Evolutionary conservation across 2,888 invertebrate species (phyloP).

Genomic region (Rhimphoctona megacephalus): DNA sequence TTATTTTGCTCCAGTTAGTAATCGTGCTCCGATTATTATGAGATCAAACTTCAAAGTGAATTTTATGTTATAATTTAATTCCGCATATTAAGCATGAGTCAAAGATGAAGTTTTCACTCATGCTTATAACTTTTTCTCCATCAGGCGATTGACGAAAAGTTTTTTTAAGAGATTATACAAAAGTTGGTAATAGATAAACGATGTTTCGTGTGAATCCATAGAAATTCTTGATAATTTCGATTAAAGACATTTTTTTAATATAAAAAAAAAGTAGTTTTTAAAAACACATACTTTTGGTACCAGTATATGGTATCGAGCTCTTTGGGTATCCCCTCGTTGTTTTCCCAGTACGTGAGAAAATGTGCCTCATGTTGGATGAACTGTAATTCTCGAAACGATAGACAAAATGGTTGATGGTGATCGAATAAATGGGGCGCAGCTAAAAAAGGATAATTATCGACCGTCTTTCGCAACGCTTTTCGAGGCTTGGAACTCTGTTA

Average conservation of each 20-base stretch:
- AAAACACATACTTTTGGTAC: conserved; percentile 18
- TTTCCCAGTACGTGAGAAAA: background rate
- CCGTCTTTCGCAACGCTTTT: conserved; percentile 19
- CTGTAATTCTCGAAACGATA: conserved; percentile 1
- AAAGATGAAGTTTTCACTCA: background rate
- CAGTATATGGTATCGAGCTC: conserved; percentile 38
- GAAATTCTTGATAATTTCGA: background rate
- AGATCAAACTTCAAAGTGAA: background rate
- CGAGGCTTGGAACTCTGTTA: conserved; percentile 30
- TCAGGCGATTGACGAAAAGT: background rate
- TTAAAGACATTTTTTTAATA: background rate
- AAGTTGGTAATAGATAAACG: background rate
- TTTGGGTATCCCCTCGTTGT: conserved; percentile 24
- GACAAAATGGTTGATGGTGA: conserved; percentile 2
- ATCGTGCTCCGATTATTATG: background rate
- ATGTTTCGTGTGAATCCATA: background rate
- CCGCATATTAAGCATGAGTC: background rate
- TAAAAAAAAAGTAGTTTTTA: background rate
- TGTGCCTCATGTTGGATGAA: background rate
- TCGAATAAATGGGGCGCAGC: conserved; percentile 20
- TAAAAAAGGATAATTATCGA: conserved; percentile 59
- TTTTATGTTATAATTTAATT: background rate
- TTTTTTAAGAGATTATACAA: background rate
- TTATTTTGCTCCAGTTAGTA: background rate
- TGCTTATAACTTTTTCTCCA: background rate